Percentiles rank a stretch among this genome's conserved stretches.
Conservation (phyloP, 2,888 invertebrate species). For the Teleogryllus oceanicus region DNA sequence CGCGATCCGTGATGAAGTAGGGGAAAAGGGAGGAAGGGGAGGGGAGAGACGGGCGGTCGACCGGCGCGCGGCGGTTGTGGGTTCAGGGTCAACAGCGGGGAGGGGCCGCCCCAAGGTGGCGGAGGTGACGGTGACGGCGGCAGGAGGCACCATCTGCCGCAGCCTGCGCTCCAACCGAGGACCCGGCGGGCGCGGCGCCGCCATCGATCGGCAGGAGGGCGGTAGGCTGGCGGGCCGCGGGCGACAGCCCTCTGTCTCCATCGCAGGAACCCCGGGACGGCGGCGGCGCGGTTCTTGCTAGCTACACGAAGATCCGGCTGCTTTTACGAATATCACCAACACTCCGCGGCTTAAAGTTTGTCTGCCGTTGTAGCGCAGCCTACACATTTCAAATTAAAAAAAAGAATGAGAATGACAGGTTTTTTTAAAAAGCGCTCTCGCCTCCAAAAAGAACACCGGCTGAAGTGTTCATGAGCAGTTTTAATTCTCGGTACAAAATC, state of each 20-base stretch:
- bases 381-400: no score
- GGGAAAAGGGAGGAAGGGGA: slow-evolving; percentile 32
- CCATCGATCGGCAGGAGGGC: not conserved
- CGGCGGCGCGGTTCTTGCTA: no score
- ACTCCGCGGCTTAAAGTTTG: no score
- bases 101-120: not conserved
- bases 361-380: no score
- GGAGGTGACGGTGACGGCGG: not conserved
- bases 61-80: slow-evolving; percentile 41
- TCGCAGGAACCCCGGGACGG: no score
- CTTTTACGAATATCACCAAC: no score
- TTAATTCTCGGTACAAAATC: no score
- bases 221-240: not conserved
- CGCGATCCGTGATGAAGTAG: slow-evolving; percentile 31
- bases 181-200: not conserved
- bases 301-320: no score
- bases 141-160: not conserved
- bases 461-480: no score
- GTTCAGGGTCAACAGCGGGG: slow-evolving; percentile 40
- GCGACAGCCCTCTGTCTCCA: not conserved
- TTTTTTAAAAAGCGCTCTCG: no score
- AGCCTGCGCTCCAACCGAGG: slow-evolving; percentile 18
- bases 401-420: no score
- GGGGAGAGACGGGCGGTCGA: slow-evolving; percentile 46
- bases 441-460: no score